Percentiles rank a stretch among this genome's conserved stretches.
Conservation (phyloP, 2,797 vertebrate species). For the Hippopotamyrus pictus region DNA sequence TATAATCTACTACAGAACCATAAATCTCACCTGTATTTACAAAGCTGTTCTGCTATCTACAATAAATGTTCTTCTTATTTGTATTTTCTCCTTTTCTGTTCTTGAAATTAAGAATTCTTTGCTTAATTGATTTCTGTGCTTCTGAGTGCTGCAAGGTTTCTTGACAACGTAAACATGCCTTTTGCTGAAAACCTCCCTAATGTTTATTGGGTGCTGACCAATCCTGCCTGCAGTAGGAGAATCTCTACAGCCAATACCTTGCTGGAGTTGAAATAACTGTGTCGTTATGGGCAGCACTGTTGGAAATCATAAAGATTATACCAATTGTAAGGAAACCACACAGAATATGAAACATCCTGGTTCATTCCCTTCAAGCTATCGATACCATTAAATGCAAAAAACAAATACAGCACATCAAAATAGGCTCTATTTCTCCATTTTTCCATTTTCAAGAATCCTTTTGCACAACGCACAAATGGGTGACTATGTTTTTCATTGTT, state of each 20-base stretch:
- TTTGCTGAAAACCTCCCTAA: neutral
- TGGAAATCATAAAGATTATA: neutral
- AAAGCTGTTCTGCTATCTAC: neutral
- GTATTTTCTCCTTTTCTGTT: neutral
- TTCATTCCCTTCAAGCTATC: neutral
- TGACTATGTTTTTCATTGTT: constrained; percentile 22
- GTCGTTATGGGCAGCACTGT: too few species aligned
- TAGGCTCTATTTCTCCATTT: neutral
- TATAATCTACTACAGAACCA: neutral
- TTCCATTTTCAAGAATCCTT: neutral
- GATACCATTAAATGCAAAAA: neutral
- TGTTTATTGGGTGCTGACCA: neutral
- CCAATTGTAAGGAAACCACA: neutral
- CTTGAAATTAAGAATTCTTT: neutral
- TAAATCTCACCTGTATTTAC: neutral
- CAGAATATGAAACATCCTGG: neutral
- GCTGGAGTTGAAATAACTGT: neutral
- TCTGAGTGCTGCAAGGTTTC: neutral
- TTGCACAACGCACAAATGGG: neutral
- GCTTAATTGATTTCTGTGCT: neutral
- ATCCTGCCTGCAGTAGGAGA: neutral
- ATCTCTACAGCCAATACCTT: neutral
- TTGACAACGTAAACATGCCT: neutral
- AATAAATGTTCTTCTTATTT: neutral
- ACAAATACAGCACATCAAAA: neutral